phyloP scores from a whole-genome alignment of 1,140 invertebrate species.

The Lineus longissimus region DNA sequence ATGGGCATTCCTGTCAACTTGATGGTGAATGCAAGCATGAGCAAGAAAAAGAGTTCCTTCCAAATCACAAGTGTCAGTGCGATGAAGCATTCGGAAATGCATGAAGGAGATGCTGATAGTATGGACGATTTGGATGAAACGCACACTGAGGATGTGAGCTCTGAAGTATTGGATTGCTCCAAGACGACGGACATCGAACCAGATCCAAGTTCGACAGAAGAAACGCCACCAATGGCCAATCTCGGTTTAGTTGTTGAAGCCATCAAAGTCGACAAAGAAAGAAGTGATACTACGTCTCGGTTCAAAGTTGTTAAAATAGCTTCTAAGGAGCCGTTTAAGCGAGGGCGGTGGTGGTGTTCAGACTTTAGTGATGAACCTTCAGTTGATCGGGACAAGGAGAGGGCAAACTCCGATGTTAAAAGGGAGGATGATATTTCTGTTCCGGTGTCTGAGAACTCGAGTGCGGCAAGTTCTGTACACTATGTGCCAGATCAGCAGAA shows the following conservation, averaged over 20 bases:
- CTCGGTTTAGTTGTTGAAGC: slow-evolving; percentile 23
- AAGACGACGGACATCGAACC: slow-evolving; percentile 42
- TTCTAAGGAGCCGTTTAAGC: slow-evolving; percentile 82
- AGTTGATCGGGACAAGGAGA: slow-evolving; percentile 24
- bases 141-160: slow-evolving; percentile 74
- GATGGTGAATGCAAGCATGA: neutral
- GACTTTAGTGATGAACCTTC: slow-evolving; percentile 83
- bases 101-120: slow-evolving; percentile 86
- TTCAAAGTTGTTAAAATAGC: slow-evolving; percentile 97
- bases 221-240: slow-evolving; percentile 17
- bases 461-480: slow-evolving; percentile 41
- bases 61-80: slow-evolving; percentile 87
- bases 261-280: slow-evolving; percentile 29
- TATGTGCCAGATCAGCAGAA: slow-evolving; percentile 19
- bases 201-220: slow-evolving; percentile 31
- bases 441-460: slow-evolving; percentile 33
- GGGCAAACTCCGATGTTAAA: slow-evolving; percentile 10
- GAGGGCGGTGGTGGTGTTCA: slow-evolving; percentile 92
- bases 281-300: slow-evolving; percentile 27
- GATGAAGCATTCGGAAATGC: slow-evolving; percentile 64
- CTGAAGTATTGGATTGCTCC: slow-evolving; percentile 54
- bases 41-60: slow-evolving; percentile 82
- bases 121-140: slow-evolving; percentile 90
- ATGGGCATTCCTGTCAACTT: neutral
- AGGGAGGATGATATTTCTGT: slow-evolving; percentile 24